A percentile compares a stretch with the other conserved stretches of the same genome.
These are phyloP conservation scores for Scylla paramamosain DNA, from an alignment of 1,140 invertebrate genomes.

Conservation along the genomic window DNA sequence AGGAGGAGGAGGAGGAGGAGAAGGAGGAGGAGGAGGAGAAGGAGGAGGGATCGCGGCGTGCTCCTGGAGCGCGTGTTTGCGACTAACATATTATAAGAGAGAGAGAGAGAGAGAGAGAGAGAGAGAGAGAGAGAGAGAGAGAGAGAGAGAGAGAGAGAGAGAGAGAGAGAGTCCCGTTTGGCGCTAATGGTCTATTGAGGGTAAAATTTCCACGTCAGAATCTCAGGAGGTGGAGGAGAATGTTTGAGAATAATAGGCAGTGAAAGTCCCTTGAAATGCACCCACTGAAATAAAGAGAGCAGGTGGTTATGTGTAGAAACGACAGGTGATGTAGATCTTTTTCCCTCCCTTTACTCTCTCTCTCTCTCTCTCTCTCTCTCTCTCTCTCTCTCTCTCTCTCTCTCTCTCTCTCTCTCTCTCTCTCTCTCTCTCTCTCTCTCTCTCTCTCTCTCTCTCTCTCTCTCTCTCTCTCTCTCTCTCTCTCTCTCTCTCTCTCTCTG, in stretches of 20 bases:
- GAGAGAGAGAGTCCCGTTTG: not conserved
- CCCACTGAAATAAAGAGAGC: not conserved
- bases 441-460: not conserved
- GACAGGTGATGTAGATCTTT: not conserved
- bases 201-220: not conserved
- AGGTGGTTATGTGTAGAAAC: not conserved
- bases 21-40: not conserved
- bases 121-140: not conserved
- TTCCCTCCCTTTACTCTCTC: not conserved
- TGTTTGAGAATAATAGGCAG: not conserved
- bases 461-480: conserved; percentile 11
- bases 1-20: not conserved
- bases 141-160: not conserved
- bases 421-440: not conserved
- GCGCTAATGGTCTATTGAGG: not conserved
- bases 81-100: not conserved
- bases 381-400: not conserved
- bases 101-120: not conserved
- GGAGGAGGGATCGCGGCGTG: not conserved
- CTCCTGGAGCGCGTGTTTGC: too few species aligned
- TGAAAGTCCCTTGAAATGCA: not conserved
- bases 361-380: not conserved
- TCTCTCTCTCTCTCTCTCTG: not conserved
- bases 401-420: not conserved
- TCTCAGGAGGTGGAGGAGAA: not conserved